These are phyloP conservation scores for Hyalella azteca DNA, from an alignment of 2,888 invertebrate species.

Conservation along the genomic window DNA sequence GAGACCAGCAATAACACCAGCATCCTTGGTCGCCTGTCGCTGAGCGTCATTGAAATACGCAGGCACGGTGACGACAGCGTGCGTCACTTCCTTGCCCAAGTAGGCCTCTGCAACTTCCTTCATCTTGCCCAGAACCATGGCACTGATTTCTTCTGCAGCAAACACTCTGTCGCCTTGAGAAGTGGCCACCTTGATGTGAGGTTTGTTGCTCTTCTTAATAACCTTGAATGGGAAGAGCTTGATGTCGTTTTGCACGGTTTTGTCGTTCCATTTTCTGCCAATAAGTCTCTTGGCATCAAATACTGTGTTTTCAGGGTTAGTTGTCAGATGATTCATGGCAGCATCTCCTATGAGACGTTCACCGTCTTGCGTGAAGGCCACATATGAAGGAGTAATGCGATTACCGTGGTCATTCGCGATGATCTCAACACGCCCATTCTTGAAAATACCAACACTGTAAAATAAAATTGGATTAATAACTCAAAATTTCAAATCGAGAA, in stretches of 20 bases:
- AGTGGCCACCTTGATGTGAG: conserved; percentile 75
- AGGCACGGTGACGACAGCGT: conserved; percentile 93
- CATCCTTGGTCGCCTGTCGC: conserved; percentile 98
- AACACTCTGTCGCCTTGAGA: conserved; percentile 69
- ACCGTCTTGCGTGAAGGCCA: conserved; percentile 93
- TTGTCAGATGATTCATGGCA: conserved; percentile 98
- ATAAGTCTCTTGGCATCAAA: conserved; percentile 98
- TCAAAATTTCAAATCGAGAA: background rate
- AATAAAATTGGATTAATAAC: background rate
- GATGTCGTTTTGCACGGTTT: conserved; percentile 90
- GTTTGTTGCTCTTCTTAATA: conserved; percentile 89
- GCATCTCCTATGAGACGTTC: conserved; percentile 98
- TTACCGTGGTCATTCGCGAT: conserved; percentile 99
- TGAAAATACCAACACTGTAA: conserved; percentile 88
- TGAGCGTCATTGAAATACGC: conserved; percentile 99
- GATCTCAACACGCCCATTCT: conserved; percentile 96
- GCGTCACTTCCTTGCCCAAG: conserved; percentile 84
- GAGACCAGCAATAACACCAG: conserved; percentile 91
- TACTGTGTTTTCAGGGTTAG: conserved; percentile 98
- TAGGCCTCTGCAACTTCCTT: conserved; percentile 98
- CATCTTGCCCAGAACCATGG: conserved; percentile 98
- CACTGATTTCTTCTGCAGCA: conserved; percentile 98
- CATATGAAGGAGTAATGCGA: conserved; percentile 96
- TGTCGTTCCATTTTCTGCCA: conserved; percentile 92
- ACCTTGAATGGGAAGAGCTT: conserved; percentile 96